Conservation (phyloP, 1,140 invertebrate species). For the Lepidotrigona ventralis region DNA sequence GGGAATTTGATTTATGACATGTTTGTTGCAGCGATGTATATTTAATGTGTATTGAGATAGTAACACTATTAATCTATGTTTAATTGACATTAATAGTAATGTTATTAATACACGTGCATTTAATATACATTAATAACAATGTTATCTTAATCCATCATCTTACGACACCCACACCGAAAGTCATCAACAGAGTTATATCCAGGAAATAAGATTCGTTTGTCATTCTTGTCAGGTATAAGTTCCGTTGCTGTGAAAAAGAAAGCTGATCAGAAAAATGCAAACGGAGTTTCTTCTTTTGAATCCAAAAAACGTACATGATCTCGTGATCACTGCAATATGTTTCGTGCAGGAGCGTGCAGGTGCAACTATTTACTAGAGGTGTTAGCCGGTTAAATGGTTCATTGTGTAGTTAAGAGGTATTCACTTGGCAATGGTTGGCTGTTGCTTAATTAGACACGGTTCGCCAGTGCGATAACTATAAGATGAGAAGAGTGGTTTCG, state of each 20-base stretch:
- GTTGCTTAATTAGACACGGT: constrained; percentile 22
- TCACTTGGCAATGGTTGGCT: not conserved
- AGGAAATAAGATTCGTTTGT: not conserved
- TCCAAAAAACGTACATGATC: not conserved
- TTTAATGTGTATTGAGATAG: not conserved
- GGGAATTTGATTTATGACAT: not conserved
- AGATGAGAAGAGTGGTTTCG: not conserved
- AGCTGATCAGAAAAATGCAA: not conserved
- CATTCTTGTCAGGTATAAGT: not conserved
- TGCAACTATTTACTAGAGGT: constrained; percentile 1
- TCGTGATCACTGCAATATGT: not conserved
- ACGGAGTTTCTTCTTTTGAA: not conserved
- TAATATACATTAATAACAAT: not conserved
- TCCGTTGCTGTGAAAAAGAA: too few species aligned
- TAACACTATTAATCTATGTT: not conserved
- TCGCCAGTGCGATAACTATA: constrained; percentile 5
- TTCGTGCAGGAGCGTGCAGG: not conserved
- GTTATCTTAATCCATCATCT: not conserved
- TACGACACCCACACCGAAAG: not conserved
- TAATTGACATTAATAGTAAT: not conserved
- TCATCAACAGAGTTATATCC: not conserved
- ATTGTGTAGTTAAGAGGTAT: constrained; percentile 1
- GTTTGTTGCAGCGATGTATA: not conserved
- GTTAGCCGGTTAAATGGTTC: constrained; percentile 12
- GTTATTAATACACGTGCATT: not conserved